A percentile compares a stretch with the other conserved stretches of the same genome.
phyloP scores from a whole-genome alignment of 1,140 invertebrate genomes.

The Pseudobourletiella spinata region DNA sequence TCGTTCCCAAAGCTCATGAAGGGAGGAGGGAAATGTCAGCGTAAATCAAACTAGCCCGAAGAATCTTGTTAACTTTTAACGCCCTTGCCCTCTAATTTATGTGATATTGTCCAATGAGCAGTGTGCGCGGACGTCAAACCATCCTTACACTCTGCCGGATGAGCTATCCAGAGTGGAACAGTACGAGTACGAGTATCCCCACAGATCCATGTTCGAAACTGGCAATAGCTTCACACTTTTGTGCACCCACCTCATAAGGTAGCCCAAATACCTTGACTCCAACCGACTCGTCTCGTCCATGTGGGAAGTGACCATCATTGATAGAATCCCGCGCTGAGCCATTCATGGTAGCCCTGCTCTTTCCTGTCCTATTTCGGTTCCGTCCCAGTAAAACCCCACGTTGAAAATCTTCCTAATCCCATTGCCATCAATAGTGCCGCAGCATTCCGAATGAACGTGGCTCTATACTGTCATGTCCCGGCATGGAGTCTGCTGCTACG shows the following conservation, averaged over 20 bases:
- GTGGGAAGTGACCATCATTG: too few relatives aligned
- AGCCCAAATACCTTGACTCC: neutral
- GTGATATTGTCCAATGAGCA: neutral
- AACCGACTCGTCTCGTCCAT: too few relatives aligned
- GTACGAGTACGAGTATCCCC: neutral
- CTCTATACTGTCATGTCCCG: too few relatives aligned
- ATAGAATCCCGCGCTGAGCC: too few relatives aligned
- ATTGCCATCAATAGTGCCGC: too few relatives aligned
- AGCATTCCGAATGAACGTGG: too few relatives aligned
- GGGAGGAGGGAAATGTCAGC: neutral
- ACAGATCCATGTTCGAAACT: neutral
- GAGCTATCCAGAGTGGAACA: neutral
- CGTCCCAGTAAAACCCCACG: too few relatives aligned
- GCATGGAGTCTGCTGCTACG: too few relatives aligned
- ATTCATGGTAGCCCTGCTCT: too few relatives aligned
- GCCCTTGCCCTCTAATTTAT: neutral
- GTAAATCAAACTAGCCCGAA: constrained; percentile 5
- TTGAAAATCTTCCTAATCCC: too few relatives aligned
- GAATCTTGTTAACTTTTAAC: constrained; percentile 7
- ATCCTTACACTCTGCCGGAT: neutral
- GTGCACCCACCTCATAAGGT: neutral
- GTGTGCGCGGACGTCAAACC: neutral
- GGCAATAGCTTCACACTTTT: neutral
- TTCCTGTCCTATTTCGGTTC: too few relatives aligned
- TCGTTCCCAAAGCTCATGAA: neutral